Conservation (phyloP, 1,140 invertebrate species). For the Drusus annulatus region DNA sequence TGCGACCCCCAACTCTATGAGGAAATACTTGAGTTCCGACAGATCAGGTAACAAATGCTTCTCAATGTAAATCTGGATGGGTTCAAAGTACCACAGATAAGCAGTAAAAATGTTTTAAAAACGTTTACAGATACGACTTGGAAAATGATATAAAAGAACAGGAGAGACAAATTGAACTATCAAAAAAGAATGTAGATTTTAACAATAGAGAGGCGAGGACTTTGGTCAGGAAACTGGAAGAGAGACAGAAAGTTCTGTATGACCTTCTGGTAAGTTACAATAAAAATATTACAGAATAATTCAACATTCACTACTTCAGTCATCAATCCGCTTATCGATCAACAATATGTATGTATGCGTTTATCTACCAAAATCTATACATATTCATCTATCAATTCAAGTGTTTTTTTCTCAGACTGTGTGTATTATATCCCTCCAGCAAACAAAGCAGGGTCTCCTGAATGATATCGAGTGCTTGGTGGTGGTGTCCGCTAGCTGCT, state of each 20-base stretch:
- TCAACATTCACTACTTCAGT: too few relatives aligned
- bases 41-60: constrained; percentile 68
- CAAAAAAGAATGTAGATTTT: constrained; percentile 36
- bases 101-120: background rate
- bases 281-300: background rate
- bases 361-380: too few relatives aligned
- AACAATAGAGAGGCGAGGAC: constrained; percentile 33
- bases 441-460: constrained; percentile 47
- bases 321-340: too few relatives aligned
- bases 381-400: too few relatives aligned
- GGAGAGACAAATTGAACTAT: constrained; percentile 37
- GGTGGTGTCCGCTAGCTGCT: constrained; percentile 44
- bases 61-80: too few relatives aligned
- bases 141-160: constrained; percentile 51
- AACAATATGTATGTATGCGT: too few relatives aligned
- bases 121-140: constrained; percentile 37
- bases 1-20: constrained; percentile 80
- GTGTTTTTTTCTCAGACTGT: too few relatives aligned
- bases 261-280: constrained; percentile 41
- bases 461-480: constrained; percentile 51
- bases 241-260: constrained; percentile 42
- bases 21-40: constrained; percentile 75
- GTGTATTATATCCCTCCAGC: background rate
- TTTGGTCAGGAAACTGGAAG: constrained; percentile 31
- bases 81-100: too few relatives aligned